These are phyloP conservation scores for Arctopsyche grandis DNA, from an alignment of 1,140 invertebrate genomes.

Conservation along the genomic window DNA sequence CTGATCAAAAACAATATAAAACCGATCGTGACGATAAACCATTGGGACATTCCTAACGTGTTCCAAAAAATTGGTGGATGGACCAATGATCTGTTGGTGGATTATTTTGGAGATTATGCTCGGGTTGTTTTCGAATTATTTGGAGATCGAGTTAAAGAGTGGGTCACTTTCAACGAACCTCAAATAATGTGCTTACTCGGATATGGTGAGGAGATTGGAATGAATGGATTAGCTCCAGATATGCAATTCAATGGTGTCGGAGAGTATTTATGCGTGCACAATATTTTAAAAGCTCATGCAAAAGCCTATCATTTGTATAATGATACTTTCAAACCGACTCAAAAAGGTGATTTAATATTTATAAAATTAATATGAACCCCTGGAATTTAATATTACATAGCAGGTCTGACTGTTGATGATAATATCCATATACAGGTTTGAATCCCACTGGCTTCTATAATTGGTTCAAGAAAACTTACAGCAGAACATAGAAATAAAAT, in stretches of 20 bases:
- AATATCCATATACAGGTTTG: conserved; percentile 6
- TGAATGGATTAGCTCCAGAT: conserved; percentile 50
- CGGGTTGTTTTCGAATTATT: conserved; percentile 60
- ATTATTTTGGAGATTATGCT: conserved; percentile 65
- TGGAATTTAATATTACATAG: neutral
- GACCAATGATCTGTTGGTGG: conserved; percentile 63
- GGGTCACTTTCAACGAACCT: conserved; percentile 66
- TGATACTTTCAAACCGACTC: conserved; percentile 56
- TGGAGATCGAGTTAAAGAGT: conserved; percentile 63
- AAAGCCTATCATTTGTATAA: conserved; percentile 60
- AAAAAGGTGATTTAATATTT: conserved; percentile 36
- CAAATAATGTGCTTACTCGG: conserved; percentile 57
- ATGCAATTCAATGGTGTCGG: conserved; percentile 60
- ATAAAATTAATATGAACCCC: neutral
- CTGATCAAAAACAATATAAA: conserved; percentile 65
- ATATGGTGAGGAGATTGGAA: conserved; percentile 42
- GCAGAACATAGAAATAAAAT: conserved; percentile 62
- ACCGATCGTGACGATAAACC: conserved; percentile 56
- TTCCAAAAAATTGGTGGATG: conserved; percentile 66
- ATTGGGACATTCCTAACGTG: conserved; percentile 53
- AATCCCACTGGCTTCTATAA: no score
- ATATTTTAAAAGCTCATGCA: conserved; percentile 59
- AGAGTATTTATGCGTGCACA: conserved; percentile 60
- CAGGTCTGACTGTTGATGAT: neutral
- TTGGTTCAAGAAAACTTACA: no score